Evolutionary conservation across 2,888 invertebrate species (phyloP), one percentile per base, ranked within the genome.

Genomic region (Sialis fuliginosa): DNA sequence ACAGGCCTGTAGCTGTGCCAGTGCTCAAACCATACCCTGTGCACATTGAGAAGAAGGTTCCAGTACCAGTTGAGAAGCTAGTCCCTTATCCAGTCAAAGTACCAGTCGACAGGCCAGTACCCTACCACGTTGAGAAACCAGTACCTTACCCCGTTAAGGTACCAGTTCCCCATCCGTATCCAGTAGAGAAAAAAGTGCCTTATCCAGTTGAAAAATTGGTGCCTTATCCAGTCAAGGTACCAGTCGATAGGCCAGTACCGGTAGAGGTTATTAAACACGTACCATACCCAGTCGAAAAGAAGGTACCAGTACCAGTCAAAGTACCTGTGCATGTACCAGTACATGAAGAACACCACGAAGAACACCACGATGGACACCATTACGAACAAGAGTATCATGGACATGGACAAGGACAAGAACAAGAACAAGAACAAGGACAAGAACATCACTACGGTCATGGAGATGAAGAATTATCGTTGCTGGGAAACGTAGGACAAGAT

Each of bases 111-210:
- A 72, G 77, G 57, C 84, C 78, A 39, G 72, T 82, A 5, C 81
- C 81, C 6, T 79, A 81, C 10, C 79, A 80, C 51, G 83, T 86
- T 2, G 83, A 83, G 51, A 84, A 84, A 60, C 82, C 79, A 37
- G 81, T 84, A 52, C 86, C 86, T 32, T 77, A 78, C 55, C 72
- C 71, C 44, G 82, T 86, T 6, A 83, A 84, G 59, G 81, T 83
- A 31, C 81, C 74, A 7, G 74, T 78, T 35, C 81, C 82, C 10
- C 75, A 72, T 6, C 82, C 81, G 30, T 82, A 80, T 61, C 78
- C 77, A 13, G 77, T 80, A 0, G 74, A 77, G 56, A 77, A 76
- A 57, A 69, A 76, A 35, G 69, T 80, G 37, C 79, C 77, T 1
- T 74, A 75, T 58, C 75, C 77, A 9, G 78, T 78, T 1, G 78